Percentiles rank a stretch among this genome's conserved stretches.
Evolutionary conservation across 2,888 invertebrate species (phyloP).

Genomic region (Thera britannica): DNA sequence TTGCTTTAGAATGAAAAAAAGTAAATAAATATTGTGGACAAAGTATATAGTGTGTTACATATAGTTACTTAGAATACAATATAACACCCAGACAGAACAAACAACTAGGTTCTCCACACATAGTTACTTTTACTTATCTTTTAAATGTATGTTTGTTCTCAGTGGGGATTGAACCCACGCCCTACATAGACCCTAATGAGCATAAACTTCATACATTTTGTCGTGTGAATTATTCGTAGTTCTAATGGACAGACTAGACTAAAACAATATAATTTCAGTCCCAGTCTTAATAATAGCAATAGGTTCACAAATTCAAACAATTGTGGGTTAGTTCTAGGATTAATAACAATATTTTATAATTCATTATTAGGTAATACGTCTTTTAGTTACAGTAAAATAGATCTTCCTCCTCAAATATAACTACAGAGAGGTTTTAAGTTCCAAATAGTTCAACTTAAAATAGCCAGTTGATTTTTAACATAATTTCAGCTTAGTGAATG

Average conservation of each 20-base stretch:
- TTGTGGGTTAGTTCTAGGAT: constrained; percentile 29
- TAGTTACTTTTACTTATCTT: too few species aligned
- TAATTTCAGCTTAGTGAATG: constrained; percentile 1
- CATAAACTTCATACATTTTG: neutral
- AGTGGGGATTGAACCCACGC: neutral
- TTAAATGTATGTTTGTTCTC: too few species aligned
- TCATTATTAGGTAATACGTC: constrained; percentile 32
- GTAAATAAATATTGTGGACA: neutral
- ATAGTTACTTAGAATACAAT: too few species aligned
- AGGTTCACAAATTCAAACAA: constrained; percentile 1
- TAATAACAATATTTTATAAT: constrained; percentile 47
- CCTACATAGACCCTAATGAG: neutral
- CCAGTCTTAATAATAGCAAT: neutral
- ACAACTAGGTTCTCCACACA: too few species aligned
- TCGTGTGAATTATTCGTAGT: neutral
- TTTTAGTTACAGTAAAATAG: constrained; percentile 37
- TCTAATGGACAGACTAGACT: neutral
- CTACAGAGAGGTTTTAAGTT: constrained; percentile 12
- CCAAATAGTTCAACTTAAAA: constrained; percentile 8
- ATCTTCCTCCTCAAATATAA: constrained; percentile 33
- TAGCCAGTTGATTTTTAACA: constrained; percentile 7
- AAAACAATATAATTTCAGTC: neutral
- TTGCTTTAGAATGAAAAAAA: neutral
- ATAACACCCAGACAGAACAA: too few species aligned
- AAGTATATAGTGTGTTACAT: too few species aligned